Evolutionary conservation across 2,888 invertebrate species (phyloP).

Genomic region (Thysanoteuthis rhombus): DNA sequence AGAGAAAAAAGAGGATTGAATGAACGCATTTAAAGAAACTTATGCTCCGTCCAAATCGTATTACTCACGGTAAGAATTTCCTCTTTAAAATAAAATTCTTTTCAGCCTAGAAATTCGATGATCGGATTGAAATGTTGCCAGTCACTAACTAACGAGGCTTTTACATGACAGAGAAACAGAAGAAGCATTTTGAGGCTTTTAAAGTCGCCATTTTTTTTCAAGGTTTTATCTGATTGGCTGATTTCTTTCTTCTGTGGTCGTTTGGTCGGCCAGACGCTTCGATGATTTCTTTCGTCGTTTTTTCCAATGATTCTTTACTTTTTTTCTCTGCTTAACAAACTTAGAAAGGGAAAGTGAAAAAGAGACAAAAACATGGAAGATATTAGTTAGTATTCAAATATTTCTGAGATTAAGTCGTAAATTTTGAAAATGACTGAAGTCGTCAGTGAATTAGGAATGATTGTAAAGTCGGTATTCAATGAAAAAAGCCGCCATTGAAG

Average conservation of each 20-base stretch:
- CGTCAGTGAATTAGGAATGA: neutral
- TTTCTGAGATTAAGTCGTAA: neutral
- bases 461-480: neutral
- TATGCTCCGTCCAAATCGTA: neutral
- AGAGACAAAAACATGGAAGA: neutral
- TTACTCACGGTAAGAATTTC: neutral
- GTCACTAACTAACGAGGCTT: neutral
- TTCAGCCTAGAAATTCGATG: neutral
- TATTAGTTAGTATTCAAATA: neutral
- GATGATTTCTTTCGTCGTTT: neutral
- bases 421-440: neutral
- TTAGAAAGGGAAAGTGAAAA: neutral
- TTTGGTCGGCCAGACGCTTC: neutral
- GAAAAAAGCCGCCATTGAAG: neutral
- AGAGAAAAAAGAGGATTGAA: neutral
- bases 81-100: neutral
- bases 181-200: neutral
- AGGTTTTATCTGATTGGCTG: constrained; percentile 12
- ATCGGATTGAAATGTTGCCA: neutral
- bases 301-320: neutral
- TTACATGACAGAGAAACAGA: neutral
- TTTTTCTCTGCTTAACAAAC: neutral
- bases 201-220: neutral
- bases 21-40: neutral
- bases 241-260: neutral